phyloP scores from a whole-genome alignment of 2,113 vertebrate species.

The Tragulus kanchil region DNA sequence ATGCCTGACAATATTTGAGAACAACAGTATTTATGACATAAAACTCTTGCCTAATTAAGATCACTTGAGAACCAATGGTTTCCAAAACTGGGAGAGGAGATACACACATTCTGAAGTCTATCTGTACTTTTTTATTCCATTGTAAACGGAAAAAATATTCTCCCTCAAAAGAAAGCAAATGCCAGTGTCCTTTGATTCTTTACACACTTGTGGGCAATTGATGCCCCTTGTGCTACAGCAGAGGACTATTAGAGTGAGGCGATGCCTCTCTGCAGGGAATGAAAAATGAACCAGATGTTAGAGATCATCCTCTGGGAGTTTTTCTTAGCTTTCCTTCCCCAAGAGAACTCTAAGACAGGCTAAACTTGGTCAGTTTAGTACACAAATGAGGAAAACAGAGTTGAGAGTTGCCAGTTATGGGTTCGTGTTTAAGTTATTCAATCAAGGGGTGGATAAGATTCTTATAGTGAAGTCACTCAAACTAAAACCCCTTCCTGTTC shows the following conservation, averaged over 20 bases:
- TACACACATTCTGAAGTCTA: not conserved
- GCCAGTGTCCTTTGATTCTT: not conserved
- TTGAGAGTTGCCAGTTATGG: not conserved
- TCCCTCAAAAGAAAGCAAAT: not conserved
- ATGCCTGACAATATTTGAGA: slow-evolving; percentile 9
- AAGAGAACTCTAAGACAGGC: not conserved
- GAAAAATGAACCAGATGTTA: not conserved
- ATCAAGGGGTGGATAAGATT: not conserved
- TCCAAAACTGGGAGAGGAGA: not conserved
- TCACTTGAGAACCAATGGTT: not conserved
- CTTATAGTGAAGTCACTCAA: not conserved
- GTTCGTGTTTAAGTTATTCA: not conserved
- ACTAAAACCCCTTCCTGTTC: not conserved
- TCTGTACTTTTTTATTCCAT: not conserved
- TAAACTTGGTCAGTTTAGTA: not conserved
- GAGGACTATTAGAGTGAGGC: not conserved
- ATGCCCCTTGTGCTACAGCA: not conserved
- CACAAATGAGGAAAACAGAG: not conserved
- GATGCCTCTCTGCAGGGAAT: not conserved
- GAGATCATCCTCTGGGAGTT: not conserved
- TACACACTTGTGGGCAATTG: not conserved
- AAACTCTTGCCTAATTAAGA: slow-evolving; percentile 1
- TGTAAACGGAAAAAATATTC: not conserved
- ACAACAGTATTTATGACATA: not conserved
- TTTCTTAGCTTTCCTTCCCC: not conserved